Conservation (phyloP, 2,888 invertebrate species). For the Ichneumoninae sp. region DNA sequence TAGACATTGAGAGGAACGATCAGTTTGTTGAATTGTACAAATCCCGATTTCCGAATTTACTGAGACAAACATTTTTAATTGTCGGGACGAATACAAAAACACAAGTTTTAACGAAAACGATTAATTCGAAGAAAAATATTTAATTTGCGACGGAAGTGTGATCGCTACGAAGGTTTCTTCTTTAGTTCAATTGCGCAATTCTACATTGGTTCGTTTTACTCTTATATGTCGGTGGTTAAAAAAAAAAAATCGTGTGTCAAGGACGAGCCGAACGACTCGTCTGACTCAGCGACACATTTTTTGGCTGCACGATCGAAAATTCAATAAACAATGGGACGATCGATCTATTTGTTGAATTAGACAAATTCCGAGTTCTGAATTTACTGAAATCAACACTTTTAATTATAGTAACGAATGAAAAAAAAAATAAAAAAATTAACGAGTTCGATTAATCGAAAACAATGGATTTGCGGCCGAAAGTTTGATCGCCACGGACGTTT, state of each 20-base stretch:
- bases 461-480: neutral
- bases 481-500: neutral
- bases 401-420: no score
- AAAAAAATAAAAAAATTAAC: no score
- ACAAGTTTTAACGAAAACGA: no score
- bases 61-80: no score
- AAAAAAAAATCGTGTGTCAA: neutral
- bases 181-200: neutral
- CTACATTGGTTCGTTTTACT: neutral
- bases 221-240: neutral
- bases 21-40: no score
- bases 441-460: no score
- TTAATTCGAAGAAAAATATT: neutral
- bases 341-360: neutral
- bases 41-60: neutral
- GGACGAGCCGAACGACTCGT: neutral
- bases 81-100: no score
- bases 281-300: neutral
- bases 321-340: constrained; percentile 32
- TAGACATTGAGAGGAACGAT: constrained; percentile 20
- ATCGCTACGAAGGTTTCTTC: neutral
- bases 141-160: neutral
- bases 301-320: neutral
- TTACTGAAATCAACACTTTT: no score
- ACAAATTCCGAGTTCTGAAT: no score